Conservation (phyloP, 2,113 vertebrate genomes). For the Grantiella picta region DNA sequence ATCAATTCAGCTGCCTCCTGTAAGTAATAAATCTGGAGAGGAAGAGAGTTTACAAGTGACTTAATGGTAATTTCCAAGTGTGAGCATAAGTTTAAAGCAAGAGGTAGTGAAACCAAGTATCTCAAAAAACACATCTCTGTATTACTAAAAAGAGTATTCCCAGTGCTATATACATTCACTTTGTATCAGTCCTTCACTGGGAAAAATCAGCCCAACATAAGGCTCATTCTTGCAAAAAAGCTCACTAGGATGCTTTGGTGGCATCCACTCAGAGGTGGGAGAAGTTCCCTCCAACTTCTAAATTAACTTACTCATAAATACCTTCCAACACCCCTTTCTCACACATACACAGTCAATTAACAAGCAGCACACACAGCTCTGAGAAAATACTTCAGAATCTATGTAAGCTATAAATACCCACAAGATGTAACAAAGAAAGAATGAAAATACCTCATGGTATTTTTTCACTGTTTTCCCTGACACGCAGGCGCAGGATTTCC, state of each 20-base stretch:
- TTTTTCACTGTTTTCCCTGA: conserved; percentile 85
- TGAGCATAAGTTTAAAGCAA: neutral
- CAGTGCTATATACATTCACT: neutral
- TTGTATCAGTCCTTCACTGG: neutral
- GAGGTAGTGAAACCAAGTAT: neutral
- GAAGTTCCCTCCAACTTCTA: neutral
- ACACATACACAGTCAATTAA: neutral
- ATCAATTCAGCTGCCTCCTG: neutral
- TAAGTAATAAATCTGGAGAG: neutral
- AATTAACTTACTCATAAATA: neutral
- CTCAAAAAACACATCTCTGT: neutral
- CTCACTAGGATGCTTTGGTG: neutral
- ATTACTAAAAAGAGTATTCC: neutral
- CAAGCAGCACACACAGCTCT: neutral
- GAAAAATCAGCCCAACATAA: neutral
- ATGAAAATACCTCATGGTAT: conserved; percentile 85
- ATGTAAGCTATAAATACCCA: neutral
- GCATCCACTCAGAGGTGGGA: neutral
- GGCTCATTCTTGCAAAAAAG: neutral
- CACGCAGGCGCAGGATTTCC: conserved; percentile 87
- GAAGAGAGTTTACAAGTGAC: neutral
- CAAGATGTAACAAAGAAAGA: neutral
- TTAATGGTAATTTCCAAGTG: neutral
- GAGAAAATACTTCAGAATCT: neutral
- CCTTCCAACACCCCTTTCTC: neutral